Percentiles rank a stretch among this genome's conserved stretches.
Evolutionary conservation across 2,797 vertebrate genomes (phyloP).

Genomic region (Poecilia velifera): DNA sequence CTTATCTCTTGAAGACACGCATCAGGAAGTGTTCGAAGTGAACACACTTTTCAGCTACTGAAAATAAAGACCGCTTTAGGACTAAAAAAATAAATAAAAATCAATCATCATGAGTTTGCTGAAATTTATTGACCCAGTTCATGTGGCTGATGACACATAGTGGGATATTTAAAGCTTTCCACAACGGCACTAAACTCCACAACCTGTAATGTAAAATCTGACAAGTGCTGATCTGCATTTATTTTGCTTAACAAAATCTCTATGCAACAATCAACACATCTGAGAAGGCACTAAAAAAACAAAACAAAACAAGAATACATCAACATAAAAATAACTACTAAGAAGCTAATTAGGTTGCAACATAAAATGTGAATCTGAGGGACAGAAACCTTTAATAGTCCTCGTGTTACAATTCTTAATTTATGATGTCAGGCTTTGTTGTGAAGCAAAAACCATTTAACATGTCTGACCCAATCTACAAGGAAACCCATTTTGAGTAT

Average conservation of each 20-base stretch:
- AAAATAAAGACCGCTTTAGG: background rate
- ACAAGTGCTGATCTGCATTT: background rate
- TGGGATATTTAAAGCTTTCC: background rate
- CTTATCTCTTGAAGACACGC: background rate
- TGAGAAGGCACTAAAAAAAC: background rate
- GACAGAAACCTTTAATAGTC: background rate
- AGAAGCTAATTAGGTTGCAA: background rate
- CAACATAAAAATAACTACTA: background rate
- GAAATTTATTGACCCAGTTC: background rate
- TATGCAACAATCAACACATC: background rate
- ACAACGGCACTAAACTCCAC: background rate
- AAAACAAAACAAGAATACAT: background rate
- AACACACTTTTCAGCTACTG: background rate
- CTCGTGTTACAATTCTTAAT: background rate
- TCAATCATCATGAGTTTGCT: background rate
- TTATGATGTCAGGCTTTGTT: background rate
- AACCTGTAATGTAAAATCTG: background rate
- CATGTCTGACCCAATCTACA: background rate
- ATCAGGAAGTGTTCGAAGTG: background rate
- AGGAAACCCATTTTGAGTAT: background rate
- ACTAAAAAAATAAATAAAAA: background rate
- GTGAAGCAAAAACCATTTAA: background rate
- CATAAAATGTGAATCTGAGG: background rate
- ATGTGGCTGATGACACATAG: background rate
- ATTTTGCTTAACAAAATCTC: background rate